Conservation (phyloP, 2,888 invertebrate species). For the Subacronicta megacephala region DNA sequence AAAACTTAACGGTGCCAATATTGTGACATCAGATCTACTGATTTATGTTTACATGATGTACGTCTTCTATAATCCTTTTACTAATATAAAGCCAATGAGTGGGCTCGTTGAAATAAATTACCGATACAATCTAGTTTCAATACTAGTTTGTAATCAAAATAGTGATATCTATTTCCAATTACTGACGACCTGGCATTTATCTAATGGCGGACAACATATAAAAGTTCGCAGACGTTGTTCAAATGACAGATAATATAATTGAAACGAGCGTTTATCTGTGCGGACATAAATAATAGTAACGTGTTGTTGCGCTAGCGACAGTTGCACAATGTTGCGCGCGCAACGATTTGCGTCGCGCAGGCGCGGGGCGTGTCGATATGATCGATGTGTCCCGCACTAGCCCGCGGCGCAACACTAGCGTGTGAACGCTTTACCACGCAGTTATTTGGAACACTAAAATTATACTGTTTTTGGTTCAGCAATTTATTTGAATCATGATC, state of each 20-base stretch:
- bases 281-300: slow-evolving; percentile 12
- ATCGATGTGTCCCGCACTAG: slow-evolving; percentile 56
- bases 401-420: slow-evolving; percentile 56
- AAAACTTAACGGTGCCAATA: slow-evolving; percentile 43
- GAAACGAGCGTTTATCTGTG: slow-evolving; percentile 30
- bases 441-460: slow-evolving; percentile 63
- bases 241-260: slow-evolving; percentile 44
- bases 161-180: slow-evolving; percentile 43
- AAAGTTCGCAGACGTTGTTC: slow-evolving; percentile 32
- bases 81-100: slow-evolving; percentile 33
- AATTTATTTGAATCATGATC: slow-evolving; percentile 67
- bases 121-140: slow-evolving; percentile 39
- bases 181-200: slow-evolving; percentile 25
- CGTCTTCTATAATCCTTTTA: slow-evolving; percentile 28
- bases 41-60: slow-evolving; percentile 40
- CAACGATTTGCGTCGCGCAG: slow-evolving; percentile 31
- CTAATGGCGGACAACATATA: slow-evolving; percentile 22
- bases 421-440: slow-evolving; percentile 59
- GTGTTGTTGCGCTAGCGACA: slow-evolving; percentile 30
- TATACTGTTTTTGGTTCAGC: slow-evolving; percentile 66
- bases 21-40: slow-evolving; percentile 47
- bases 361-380: slow-evolving; percentile 55
- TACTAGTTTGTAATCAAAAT: slow-evolving; percentile 53
- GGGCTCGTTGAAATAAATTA: slow-evolving; percentile 30
- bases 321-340: slow-evolving; percentile 47